Base-by-base conservation (phyloP, 92 coral and sea anemone species). In the Micromussa lordhowensis region DNA sequence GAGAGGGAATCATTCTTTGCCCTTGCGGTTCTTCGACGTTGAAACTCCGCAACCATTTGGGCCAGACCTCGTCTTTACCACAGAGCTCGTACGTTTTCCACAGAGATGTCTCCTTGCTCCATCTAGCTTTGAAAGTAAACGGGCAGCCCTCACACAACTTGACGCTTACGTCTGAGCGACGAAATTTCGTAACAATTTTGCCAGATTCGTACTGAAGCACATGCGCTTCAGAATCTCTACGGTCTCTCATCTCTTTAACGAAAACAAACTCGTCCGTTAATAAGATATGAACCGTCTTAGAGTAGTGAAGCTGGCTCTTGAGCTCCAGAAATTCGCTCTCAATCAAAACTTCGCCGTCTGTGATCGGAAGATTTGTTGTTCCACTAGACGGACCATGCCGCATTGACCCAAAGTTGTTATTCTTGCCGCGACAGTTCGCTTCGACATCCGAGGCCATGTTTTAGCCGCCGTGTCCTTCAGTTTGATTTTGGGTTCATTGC, bases 251-350 rank as follows among this genome's bases (percentile, higher is more conserved):
- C 69, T 94, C 96, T 58, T 98, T 96, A 68, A 97, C 84, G 82
- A 93, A 97, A 32, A 97, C 92, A 83, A 91, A 94, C 71, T 97
- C 99, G 32, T 88, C 89, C 55, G 96, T 94, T 29, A 96, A 93
- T 26, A 96, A 89, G 77, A 97, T 97, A 28, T 92, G 93, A 19
- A 92, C 98, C 58, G 96, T 93, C 81, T 92, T 94, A 24, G 95
- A 88, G 69, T 89, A 90, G 80, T 95, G 93, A 28, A 91, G 93
- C 76, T 97, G 96, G 63, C 81, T 86, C 81, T 94, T 91, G 26
- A 97, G 90, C 85, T 97, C 96, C 24, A 92, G 78, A 78, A 97
- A 95, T 72, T 97, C 98, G 54, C 99, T 98, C 81, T 97, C 96
- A 75, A 96, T 92, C 90, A 97, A 85, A 78, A 92, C 94, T 53